These are phyloP conservation scores for Drosophila rhopaloa DNA, from an alignment of 1,140 invertebrate genomes.

Conservation along the genomic window DNA sequence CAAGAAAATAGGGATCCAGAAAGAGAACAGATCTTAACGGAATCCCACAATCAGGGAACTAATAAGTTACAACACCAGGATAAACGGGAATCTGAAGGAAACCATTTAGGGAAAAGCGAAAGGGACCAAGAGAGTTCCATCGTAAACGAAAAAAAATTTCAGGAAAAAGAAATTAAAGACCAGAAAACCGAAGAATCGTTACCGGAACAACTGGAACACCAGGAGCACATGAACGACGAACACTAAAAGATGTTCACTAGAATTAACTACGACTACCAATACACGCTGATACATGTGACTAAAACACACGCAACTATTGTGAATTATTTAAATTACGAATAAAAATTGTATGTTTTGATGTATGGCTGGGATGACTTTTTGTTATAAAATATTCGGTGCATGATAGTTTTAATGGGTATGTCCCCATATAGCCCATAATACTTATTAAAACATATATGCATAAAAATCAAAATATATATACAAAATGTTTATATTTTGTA, in stretches of 20 bases:
- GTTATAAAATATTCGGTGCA: too few species aligned
- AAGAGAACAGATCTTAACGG: not conserved
- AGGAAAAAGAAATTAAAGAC: not conserved
- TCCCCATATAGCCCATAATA: too few species aligned
- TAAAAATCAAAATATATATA: not conserved
- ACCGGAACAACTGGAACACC: not conserved
- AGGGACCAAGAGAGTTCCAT: not conserved
- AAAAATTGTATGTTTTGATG: too few species aligned
- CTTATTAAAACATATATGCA: too few species aligned
- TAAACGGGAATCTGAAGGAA: not conserved
- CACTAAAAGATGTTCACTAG: constrained; percentile 63
- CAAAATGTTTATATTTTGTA: too few species aligned
- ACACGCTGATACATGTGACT: constrained; percentile 42
- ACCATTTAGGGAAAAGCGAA: not conserved
- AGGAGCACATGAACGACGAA: not conserved
- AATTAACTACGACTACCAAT: constrained; percentile 37
- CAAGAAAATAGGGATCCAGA: not conserved
- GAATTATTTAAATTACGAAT: not conserved
- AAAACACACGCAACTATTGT: constrained; percentile 3
- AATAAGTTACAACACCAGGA: not conserved
- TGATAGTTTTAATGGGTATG: too few species aligned
- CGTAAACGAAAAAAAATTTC: not conserved
- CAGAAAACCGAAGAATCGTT: not conserved
- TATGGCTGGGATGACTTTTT: too few species aligned
- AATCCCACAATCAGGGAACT: not conserved